A percentile compares a stretch with the other conserved stretches of the same genome.
Conservation (phyloP, 2,113 vertebrate genomes). For the Leptosomus discolor region DNA sequence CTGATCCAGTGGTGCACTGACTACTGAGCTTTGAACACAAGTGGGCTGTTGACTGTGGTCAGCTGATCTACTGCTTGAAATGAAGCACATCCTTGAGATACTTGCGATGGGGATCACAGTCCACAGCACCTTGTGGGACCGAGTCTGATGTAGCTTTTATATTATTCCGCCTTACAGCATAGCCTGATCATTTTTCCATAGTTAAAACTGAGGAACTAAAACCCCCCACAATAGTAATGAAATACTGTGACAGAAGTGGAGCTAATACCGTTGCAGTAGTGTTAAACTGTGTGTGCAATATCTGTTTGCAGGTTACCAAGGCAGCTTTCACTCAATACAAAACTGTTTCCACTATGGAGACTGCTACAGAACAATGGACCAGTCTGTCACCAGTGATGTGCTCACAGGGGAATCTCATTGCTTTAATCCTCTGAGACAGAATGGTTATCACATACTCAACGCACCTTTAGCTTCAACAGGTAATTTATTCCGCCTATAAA, state of each 20-base stretch:
- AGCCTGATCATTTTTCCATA: neutral
- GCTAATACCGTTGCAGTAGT: neutral
- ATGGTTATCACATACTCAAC: conserved; percentile 85
- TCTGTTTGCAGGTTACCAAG: conserved; percentile 89
- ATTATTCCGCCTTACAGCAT: neutral
- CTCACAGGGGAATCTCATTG: conserved; percentile 80
- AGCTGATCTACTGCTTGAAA: neutral
- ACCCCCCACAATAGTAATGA: neutral
- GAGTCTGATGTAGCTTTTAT: neutral
- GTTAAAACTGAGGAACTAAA: neutral
- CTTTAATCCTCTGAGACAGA: conserved; percentile 85
- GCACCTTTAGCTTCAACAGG: conserved; percentile 79
- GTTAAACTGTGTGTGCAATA: conserved; percentile 6
- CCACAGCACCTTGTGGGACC: neutral
- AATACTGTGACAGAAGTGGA: neutral
- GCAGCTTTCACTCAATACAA: conserved; percentile 89
- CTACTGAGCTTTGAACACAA: neutral
- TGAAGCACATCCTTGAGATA: neutral
- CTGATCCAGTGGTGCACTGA: neutral
- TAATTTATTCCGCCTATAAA: conserved; percentile 58
- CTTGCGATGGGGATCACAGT: neutral
- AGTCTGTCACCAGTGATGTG: conserved; percentile 76
- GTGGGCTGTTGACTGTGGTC: neutral
- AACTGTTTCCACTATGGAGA: conserved; percentile 93
- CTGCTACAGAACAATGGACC: conserved; percentile 86